These are phyloP conservation scores for Chloroclysta siterata DNA, from an alignment of 2,888 invertebrate genomes.

Conservation along the genomic window DNA sequence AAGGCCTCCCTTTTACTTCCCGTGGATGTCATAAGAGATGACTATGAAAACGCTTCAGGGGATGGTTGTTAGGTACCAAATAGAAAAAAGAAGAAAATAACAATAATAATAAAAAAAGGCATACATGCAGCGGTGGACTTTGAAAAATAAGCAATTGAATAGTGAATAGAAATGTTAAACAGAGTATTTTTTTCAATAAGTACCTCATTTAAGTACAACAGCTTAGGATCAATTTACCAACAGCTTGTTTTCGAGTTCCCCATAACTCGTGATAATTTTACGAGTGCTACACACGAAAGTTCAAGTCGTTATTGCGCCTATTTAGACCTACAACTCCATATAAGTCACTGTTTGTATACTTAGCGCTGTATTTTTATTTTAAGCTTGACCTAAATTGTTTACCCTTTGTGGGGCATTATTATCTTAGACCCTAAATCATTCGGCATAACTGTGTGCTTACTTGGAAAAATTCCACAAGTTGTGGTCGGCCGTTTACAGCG, in stretches of 20 bases:
- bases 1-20: neutral
- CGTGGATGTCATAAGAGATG: neutral
- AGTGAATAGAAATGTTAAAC: too few species aligned
- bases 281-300: conserved; percentile 75
- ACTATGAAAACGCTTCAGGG: neutral
- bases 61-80: too few species aligned
- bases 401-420: conserved; percentile 44
- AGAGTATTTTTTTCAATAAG: conserved; percentile 5
- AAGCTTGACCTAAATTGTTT: conserved; percentile 56
- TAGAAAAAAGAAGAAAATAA: too few species aligned
- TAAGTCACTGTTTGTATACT: conserved; percentile 31
- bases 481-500: conserved; percentile 34
- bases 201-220: conserved; percentile 33
- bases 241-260: conserved; percentile 71
- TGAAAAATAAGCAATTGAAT: too few species aligned
- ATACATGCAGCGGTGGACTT: too few species aligned
- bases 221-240: conserved; percentile 70
- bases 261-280: conserved; percentile 77
- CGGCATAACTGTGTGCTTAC: conserved; percentile 29
- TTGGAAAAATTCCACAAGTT: conserved; percentile 44
- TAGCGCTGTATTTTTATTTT: conserved; percentile 48
- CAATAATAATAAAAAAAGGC: too few species aligned
- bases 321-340: conserved; percentile 44
- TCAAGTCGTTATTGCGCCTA: conserved; percentile 58
- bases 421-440: conserved; percentile 48